Evolutionary conservation across 2,797 vertebrate genomes (phyloP), one percentile per base, ranked within the genome.

Genomic region (Gouania willdenowi): DNA sequence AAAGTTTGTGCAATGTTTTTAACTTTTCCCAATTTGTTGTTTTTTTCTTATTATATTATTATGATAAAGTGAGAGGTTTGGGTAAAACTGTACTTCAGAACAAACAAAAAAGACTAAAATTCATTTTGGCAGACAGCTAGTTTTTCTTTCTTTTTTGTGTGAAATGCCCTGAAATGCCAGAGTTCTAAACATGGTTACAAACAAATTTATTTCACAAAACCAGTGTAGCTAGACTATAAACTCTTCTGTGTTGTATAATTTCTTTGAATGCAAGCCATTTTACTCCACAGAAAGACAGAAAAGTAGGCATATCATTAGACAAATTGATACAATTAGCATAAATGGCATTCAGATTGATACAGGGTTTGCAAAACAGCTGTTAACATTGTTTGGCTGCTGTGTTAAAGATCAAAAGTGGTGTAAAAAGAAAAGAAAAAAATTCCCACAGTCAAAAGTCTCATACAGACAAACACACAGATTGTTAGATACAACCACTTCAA

Each of bases 131-230:
- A n/a, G n/a, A n/a, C n/a, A n/a, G n/a, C n/a, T n/a, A n/a, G n/a
- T n/a, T n/a, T n/a, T n/a, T n/a, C n/a, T n/a, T n/a, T n/a, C n/a
- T n/a, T n/a, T n/a, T n/a, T n/a, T n/a, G n/a, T n/a, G n/a, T n/a
- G n/a, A n/a, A n/a, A n/a, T n/a, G n/a, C n/a, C n/a, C n/a, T n/a
- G n/a, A n/a, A n/a, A n/a, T n/a, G n/a, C n/a, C n/a, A n/a, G n/a
- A n/a, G n/a, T n/a, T n/a, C n/a, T n/a, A n/a, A n/a, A n/a, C n/a
- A n/a, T n/a, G n/a, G n/a, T n/a, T n/a, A n/a, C n/a, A n/a, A n/a
- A n/a, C n/a, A n/a, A n/a, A 26, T n/a, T 5, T 5, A 48, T 59
- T 56, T 35, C n/a, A 48, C 56, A 42, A 52, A 54, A 36, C 23
- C 25, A 42, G 47, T 35, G 37, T 48, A 48, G 25, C 30, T 37